Evolutionary conservation across 2,888 invertebrate genomes (phyloP), one percentile per base, ranked within the genome.

Genomic region (Eumerus sabulonum): DNA sequence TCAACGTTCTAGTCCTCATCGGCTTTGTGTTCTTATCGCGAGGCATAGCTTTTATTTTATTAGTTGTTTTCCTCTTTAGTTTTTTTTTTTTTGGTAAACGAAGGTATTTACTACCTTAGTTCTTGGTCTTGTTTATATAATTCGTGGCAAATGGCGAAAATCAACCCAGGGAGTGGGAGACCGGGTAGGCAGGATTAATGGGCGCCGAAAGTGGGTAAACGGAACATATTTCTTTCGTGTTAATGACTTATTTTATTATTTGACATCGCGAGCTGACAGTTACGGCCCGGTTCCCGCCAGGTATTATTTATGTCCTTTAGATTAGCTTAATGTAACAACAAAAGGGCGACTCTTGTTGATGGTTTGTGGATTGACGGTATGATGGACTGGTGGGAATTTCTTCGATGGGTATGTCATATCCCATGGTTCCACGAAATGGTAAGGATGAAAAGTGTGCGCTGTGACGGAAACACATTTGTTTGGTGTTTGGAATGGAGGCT

Each of bases 201-300:
- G 45, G 56, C 18, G 59, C 36, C 45, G 57, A 73, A 73, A 73
- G 45, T 64, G 57, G 63, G 77, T 79, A 79, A 79, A 73, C 77
- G 73, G 35, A 79, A 79, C 77, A 79, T 79, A 79, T 79, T 79
- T 79, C 77, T 68, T 79, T 68, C 77, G 68, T 79, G 77, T 79
- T 73, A 79, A 79, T 79, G 77, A 64, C 77, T 79, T 79, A 79
- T 79, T 79, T 79, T 79, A 79, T 79, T 73, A 67, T 79, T 79
- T 79, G 77, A 79, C 77, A 79, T 73, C 63, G 59, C 44, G 12
- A 57, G 57, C 57, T 59, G 77, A 79, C 77, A 79, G 73, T 79
- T 79, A 79, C 68, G 18, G 77, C 63, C 68, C 63, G 53, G 67
- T 51, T 40, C 53, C 73, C 68, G 68, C 73, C 56, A 59, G 47